Conservation (phyloP, 2,113 vertebrate species). For the Tupaia tana region DNA sequence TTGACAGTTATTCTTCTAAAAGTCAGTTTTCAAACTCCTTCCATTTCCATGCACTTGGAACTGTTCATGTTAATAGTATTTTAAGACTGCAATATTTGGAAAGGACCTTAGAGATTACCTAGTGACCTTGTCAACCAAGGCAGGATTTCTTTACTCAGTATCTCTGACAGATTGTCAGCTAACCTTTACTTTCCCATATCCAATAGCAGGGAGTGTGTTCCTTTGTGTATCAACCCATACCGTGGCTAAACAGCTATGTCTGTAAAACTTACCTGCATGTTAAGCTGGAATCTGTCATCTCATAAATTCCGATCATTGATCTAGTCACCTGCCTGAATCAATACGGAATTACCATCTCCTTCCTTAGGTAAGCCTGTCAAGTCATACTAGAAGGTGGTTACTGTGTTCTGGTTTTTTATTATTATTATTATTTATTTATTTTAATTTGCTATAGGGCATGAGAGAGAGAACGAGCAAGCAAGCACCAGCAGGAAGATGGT, state of each 20-base stretch:
- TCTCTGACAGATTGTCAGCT: slow-evolving; percentile 59
- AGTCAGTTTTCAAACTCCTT: slow-evolving; percentile 12
- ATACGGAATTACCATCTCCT: background rate
- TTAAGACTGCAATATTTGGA: background rate
- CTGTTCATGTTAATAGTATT: slow-evolving; percentile 53
- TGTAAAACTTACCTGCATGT: background rate
- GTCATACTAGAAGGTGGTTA: background rate
- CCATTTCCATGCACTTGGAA: background rate
- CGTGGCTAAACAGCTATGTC: background rate
- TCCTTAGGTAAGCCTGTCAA: background rate
- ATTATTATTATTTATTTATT: no score
- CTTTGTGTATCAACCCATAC: background rate
- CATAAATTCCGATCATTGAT: background rate
- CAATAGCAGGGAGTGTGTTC: background rate
- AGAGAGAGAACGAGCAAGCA: no score
- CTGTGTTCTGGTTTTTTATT: background rate
- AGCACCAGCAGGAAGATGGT: no score
- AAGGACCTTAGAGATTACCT: slow-evolving; percentile 30
- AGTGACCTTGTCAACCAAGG: slow-evolving; percentile 26
- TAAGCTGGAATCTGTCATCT: slow-evolving; percentile 26
- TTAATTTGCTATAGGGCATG: no score
- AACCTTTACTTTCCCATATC: slow-evolving; percentile 25
- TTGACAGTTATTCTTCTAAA: background rate
- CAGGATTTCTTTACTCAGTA: background rate
- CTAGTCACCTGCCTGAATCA: background rate